These are phyloP conservation scores for Clupea harengus DNA, from an alignment of 2,113 vertebrate genomes.

Conservation along the genomic window DNA sequence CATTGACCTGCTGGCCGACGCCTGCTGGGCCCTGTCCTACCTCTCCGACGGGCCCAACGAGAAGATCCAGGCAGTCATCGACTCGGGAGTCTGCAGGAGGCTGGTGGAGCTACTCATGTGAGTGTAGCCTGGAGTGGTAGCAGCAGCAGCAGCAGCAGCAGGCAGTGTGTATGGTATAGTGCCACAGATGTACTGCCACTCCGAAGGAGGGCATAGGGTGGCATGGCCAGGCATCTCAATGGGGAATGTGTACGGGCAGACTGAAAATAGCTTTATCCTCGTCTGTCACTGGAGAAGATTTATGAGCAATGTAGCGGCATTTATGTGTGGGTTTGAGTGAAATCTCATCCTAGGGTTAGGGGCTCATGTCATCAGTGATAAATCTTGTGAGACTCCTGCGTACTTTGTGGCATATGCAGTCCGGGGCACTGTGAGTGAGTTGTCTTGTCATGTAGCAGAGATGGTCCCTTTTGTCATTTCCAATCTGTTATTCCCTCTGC, in stretches of 20 bases:
- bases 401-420: background rate
- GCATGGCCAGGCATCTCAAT: no score
- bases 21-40: conserved; percentile 98
- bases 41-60: conserved; percentile 97
- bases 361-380: background rate
- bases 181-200: no score
- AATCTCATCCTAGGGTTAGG: background rate
- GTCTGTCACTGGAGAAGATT: background rate
- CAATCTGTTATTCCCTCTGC: conserved; percentile 11
- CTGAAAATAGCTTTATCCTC: background rate
- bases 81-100: conserved; percentile 94
- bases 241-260: no score
- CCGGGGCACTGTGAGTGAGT: background rate
- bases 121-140: conserved; percentile 57
- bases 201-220: no score
- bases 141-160: background rate
- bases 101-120: conserved; percentile 95
- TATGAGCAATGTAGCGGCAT: background rate
- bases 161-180: background rate
- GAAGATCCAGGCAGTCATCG: conserved; percentile 97
- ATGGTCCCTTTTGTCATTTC: background rate
- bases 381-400: background rate
- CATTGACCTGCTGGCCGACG: conserved; percentile 93
- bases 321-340: background rate
- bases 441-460: background rate